Percentiles rank a stretch among this genome's conserved stretches.
These are phyloP conservation scores for Zaprionus lineosus DNA, from an alignment of 2,888 invertebrate species.

Conservation along the genomic window DNA sequence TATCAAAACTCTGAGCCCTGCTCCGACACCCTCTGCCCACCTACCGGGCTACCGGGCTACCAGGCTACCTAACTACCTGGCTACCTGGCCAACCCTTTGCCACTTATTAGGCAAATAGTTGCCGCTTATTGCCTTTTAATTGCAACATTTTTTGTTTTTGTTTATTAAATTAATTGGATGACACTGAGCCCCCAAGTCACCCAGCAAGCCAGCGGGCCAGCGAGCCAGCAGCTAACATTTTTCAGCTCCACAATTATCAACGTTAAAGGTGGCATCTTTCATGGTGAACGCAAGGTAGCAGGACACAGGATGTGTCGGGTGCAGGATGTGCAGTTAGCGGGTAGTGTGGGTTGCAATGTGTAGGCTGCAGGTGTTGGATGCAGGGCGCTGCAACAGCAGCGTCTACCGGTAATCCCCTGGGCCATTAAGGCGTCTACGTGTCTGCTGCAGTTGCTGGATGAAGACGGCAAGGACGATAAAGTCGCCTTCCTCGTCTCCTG, in stretches of 20 bases:
- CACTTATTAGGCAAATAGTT: constrained; percentile 44
- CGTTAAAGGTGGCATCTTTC: neutral
- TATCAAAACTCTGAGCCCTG: too few relatives aligned
- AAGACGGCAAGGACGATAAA: constrained; percentile 29
- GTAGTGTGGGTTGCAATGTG: neutral
- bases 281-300: too few relatives aligned
- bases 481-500: constrained; percentile 41
- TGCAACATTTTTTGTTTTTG: constrained; percentile 48
- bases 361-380: constrained; percentile 4
- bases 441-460: constrained; percentile 51
- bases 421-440: constrained; percentile 71
- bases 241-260: constrained; percentile 15
- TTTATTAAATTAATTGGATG: constrained; percentile 57
- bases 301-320: too few relatives aligned
- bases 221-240: constrained; percentile 1
- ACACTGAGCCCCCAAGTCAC: neutral
- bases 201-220: neutral
- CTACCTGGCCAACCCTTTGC: constrained; percentile 13
- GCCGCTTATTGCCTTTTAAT: constrained; percentile 67
- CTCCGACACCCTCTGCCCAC: neutral
- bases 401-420: constrained; percentile 66
- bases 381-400: constrained; percentile 1
- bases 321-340: neutral
- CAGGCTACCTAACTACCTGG: too few relatives aligned
- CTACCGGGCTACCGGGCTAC: neutral